Base-by-base conservation (phyloP, 1,140 invertebrate genomes). In the Trinorchestia longiramus region DNA sequence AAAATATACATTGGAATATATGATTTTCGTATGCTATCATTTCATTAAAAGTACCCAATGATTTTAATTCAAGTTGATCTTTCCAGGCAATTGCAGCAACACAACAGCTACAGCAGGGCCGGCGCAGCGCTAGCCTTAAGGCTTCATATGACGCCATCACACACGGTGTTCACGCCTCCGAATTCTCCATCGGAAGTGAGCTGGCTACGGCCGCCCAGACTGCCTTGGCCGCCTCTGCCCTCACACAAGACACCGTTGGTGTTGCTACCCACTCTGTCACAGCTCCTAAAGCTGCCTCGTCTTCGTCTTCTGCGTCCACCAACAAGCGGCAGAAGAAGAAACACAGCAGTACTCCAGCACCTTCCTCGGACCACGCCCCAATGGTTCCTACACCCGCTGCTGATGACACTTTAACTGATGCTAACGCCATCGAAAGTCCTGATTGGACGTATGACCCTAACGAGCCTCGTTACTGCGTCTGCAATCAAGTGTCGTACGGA, bases 401-500 rank as follows among this genome's bases (percentile, higher is more conserved):
- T 95, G 97, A 97, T n/a, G 97, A 97, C 17, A 45, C 95, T 41
- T 87, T 96, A 44, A 95, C 95, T 23, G 96, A 96, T 87, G 96
- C 97, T 43, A 95, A 96, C 44, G 96, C 97, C 19, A 96, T 97
- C 28, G 98, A 98, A 95, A 98, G 98, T 97, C 97, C 97, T 43
- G 98, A 99, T 97, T 99, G 98, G 98, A 98, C 98, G 0, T 98
- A 98, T 97, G 99, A 99, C 97, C 98, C 99, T 3, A 99, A 99
- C 97, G 99, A 99, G 97, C 99, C 99, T 28, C 98, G 99, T 97
- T 99, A 99, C 97, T 99, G 99, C 97, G 98, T 99, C 97, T 99
- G 99, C 97, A 99, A 99, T 97, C 99, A 99, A 97, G 99, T 99
- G 53, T 99, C 99, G 0, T 99, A 99, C 97, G 99, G 99, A 23